These are phyloP conservation scores for Ctenosaura bakeri DNA, from an alignment of 2,797 vertebrate genomes.

Conservation along the genomic window DNA sequence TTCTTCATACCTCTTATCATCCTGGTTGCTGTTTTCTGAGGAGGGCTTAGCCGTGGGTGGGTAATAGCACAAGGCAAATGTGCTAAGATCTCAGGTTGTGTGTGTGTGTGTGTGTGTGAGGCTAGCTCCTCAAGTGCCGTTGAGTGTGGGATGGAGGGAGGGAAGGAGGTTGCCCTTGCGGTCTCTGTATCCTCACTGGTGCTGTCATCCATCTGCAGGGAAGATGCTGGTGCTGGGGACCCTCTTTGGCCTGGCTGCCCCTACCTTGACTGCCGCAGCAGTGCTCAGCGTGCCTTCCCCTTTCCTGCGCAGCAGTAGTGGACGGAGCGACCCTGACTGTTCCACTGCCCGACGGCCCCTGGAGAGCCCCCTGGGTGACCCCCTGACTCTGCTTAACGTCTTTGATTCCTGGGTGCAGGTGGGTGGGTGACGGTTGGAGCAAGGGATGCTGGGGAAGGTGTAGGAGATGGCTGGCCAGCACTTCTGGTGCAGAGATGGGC, in stretches of 20 bases:
- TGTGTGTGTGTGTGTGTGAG: neutral
- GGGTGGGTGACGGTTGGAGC: constrained; percentile 31
- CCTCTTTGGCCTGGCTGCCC: constrained; percentile 87
- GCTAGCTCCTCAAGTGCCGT: neutral
- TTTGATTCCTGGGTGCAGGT: constrained; percentile 96
- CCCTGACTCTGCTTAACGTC: constrained; percentile 90
- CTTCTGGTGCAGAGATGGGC: no score
- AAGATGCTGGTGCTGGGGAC: constrained; percentile 93
- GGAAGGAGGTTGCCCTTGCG: neutral
- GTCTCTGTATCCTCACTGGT: neutral
- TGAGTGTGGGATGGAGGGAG: neutral
- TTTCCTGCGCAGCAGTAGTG: constrained; percentile 85
- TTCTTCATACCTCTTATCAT: no score
- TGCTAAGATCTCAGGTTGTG: neutral
- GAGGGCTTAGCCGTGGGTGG: neutral
- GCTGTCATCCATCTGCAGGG: constrained; percentile 74
- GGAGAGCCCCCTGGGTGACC: constrained; percentile 91
- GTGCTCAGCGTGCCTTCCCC: constrained; percentile 91
- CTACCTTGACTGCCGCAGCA: constrained; percentile 87
- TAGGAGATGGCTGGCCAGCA: fast-evolving
- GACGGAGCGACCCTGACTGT: constrained; percentile 85
- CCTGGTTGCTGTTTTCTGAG: no score
- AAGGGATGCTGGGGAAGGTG: fast-evolving
- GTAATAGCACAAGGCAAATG: neutral
- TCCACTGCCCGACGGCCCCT: constrained; percentile 84